These are phyloP conservation scores for Aurelia sp. DNA, from an alignment of 30 jellyfish, hydroid and myxozoan genomes.

Conservation along the genomic window DNA sequence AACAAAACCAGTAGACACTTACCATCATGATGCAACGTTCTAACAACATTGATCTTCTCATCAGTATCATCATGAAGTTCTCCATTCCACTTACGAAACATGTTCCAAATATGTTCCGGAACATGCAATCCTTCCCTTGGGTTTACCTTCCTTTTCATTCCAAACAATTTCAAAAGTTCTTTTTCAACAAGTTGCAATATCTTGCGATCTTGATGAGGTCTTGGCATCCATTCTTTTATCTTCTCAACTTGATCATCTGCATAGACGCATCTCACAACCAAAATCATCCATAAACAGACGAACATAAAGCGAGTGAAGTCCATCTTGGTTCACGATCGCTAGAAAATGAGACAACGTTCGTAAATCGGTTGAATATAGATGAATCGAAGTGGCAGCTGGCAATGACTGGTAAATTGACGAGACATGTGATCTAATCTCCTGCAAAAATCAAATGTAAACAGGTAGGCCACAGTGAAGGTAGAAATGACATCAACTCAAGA, in stretches of 20 bases:
- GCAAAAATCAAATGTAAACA: conserved; percentile 59
- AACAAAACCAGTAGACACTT: conserved; percentile 1
- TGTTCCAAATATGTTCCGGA: conserved; percentile 79
- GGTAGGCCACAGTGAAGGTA: conserved; percentile 45
- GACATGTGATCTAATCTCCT: conserved; percentile 48
- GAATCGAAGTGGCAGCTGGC: conserved; percentile 15
- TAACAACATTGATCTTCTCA: conserved; percentile 63
- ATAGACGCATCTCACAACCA: neutral
- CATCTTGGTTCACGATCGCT: conserved; percentile 37
- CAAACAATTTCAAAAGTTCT: conserved; percentile 67
- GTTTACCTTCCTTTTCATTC: conserved; percentile 61
- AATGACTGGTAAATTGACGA: conserved; percentile 19
- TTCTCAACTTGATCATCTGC: conserved; percentile 18
- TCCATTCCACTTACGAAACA: conserved; percentile 80
- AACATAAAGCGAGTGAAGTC: conserved; percentile 21
- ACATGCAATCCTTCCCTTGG: conserved; percentile 63
- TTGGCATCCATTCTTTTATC: conserved; percentile 44
- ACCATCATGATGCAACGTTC: conserved; percentile 81
- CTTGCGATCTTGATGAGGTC: conserved; percentile 37
- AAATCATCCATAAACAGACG: neutral
- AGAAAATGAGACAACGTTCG: conserved; percentile 15
- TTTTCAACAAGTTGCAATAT: conserved; percentile 58
- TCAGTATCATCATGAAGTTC: conserved; percentile 76
- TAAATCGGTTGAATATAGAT: conserved; percentile 10
- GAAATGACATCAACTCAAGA: conserved; percentile 41